Evolutionary conservation across 2,797 vertebrate genomes (phyloP).

Genomic region (Halcyon chelicuti): DNA sequence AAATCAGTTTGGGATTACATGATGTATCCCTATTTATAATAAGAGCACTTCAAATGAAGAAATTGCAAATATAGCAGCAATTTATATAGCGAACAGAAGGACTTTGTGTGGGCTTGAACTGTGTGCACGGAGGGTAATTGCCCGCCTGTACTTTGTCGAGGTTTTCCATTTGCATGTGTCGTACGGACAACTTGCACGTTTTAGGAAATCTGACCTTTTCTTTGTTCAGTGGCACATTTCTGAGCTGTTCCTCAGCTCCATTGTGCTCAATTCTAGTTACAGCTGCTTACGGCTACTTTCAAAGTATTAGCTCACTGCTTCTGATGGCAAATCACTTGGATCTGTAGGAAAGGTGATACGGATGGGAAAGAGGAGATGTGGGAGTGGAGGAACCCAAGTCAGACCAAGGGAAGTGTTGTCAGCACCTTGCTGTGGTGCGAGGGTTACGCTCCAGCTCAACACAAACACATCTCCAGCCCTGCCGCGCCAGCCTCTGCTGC

Average conservation of each 20-base stretch:
- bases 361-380: background rate
- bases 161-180: background rate
- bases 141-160: accelerated
- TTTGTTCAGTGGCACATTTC: background rate
- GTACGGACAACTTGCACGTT: accelerated
- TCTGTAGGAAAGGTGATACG: background rate
- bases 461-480: accelerated
- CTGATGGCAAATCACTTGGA: background rate
- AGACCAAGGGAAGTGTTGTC: background rate
- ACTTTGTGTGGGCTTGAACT: background rate
- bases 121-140: background rate
- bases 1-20: slow-evolving; percentile 24
- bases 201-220: background rate
- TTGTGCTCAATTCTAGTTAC: background rate
- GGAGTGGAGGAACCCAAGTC: too few relatives aligned
- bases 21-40: background rate
- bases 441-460: too few relatives aligned
- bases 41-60: background rate
- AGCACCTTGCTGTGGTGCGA: accelerated
- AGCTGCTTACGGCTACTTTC: background rate
- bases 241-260: background rate
- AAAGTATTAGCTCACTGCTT: accelerated
- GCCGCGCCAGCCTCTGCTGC: background rate
- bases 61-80: background rate
- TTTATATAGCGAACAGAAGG: background rate